Evolutionary conservation across 2,888 invertebrate species (phyloP).

Genomic region (Augiades crinisus): DNA sequence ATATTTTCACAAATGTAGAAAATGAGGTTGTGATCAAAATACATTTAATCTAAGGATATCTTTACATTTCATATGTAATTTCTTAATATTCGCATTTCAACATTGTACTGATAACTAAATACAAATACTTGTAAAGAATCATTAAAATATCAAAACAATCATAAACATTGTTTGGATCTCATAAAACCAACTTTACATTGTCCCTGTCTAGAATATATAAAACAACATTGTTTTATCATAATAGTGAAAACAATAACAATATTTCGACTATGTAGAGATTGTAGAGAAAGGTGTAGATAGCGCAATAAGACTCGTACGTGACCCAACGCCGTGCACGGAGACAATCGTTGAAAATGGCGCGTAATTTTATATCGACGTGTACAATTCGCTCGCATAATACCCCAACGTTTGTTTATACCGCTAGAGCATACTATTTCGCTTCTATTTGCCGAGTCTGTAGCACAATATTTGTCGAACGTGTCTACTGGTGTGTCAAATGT

Average conservation of each 20-base stretch:
- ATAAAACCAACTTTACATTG: not conserved
- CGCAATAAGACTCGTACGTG: constrained; percentile 63
- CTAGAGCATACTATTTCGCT: constrained; percentile 54
- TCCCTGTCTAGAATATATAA: not conserved
- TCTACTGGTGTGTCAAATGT: constrained; percentile 68
- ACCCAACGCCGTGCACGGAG: constrained; percentile 47
- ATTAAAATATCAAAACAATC: too few species aligned
- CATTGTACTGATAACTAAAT: too few species aligned
- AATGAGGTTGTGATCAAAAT: too few species aligned
- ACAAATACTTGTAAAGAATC: too few species aligned
- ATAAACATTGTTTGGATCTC: not conserved
- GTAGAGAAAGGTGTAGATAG: constrained; percentile 26
- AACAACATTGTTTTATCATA: not conserved
- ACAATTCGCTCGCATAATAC: constrained; percentile 56
- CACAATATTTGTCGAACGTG: constrained; percentile 80
- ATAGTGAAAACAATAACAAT: not conserved
- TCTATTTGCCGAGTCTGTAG: constrained; percentile 72
- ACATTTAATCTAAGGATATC: too few species aligned
- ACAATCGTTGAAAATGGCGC: constrained; percentile 62
- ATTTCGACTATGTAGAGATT: constrained; percentile 20
- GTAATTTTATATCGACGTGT: constrained; percentile 70
- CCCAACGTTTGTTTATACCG: constrained; percentile 63
- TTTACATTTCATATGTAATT: too few species aligned
- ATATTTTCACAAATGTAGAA: too few species aligned
- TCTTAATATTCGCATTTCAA: too few species aligned